Percentiles rank a stretch among this genome's conserved stretches.
phyloP scores from a whole-genome alignment of 2,888 invertebrate genomes.

The Brenthis daphne region DNA sequence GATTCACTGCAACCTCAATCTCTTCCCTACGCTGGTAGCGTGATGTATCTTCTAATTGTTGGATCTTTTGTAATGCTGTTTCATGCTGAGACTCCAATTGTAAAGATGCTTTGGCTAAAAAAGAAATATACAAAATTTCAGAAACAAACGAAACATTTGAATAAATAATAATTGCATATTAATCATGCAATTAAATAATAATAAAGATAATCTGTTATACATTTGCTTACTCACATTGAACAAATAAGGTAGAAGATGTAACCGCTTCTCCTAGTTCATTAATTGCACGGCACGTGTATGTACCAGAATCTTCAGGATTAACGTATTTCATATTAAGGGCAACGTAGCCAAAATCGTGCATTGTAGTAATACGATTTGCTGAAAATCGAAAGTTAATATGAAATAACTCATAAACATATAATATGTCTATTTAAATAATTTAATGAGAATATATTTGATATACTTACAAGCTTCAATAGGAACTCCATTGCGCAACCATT shows the following conservation, averaged over 20 bases:
- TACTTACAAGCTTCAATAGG: conserved; percentile 92
- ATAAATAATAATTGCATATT: neutral
- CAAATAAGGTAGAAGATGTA: conserved; percentile 94
- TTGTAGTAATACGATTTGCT: conserved; percentile 95
- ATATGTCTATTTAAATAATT: neutral
- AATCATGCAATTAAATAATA: neutral
- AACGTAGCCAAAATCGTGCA: conserved; percentile 99
- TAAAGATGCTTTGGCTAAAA: conserved; percentile 90
- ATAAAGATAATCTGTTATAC: neutral
- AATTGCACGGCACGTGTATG: conserved; percentile 95
- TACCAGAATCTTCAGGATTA: conserved; percentile 97
- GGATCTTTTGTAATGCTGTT: conserved; percentile 92
- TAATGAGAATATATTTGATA: neutral
- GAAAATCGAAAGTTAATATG: conserved; percentile 36
- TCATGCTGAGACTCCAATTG: conserved; percentile 95
- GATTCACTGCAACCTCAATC: conserved; percentile 89
- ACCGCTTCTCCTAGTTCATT: conserved; percentile 97
- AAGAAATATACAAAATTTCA: conserved; percentile 23
- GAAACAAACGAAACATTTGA: neutral
- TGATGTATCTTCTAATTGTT: conserved; percentile 91
- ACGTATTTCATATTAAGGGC: conserved; percentile 97
- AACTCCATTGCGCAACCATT: conserved; percentile 96
- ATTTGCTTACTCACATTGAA: conserved; percentile 86
- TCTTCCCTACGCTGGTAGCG: conserved; percentile 91
- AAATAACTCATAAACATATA: neutral